phyloP scores from a whole-genome alignment of 2,888 invertebrate species.

The Chromoteleia sp. region DNA sequence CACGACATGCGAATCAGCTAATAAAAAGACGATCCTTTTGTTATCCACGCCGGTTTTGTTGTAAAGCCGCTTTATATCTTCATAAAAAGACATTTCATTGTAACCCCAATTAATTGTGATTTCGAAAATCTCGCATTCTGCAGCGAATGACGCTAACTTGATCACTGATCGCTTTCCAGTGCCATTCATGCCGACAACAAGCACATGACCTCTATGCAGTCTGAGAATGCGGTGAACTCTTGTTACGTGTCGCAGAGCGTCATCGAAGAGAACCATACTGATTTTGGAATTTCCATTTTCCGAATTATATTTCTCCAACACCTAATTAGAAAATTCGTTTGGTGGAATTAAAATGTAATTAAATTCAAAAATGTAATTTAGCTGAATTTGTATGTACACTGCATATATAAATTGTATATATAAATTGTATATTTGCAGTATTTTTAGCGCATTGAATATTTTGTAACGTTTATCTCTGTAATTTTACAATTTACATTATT shows the following conservation, averaged over 20 bases:
- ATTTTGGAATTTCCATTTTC: slow-evolving; percentile 86
- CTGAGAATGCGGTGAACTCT: slow-evolving; percentile 93
- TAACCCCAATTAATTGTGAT: slow-evolving; percentile 94
- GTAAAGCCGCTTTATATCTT: slow-evolving; percentile 94
- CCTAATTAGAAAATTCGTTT: slow-evolving; percentile 83
- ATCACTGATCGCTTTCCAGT: slow-evolving; percentile 95
- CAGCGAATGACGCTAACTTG: slow-evolving; percentile 92
- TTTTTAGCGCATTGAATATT: no score
- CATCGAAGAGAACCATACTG: slow-evolving; percentile 94
- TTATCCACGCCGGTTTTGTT: slow-evolving; percentile 91
- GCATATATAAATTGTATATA: no score
- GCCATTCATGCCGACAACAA: slow-evolving; percentile 96
- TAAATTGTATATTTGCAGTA: no score
- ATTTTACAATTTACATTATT: no score
- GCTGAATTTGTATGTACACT: no score
- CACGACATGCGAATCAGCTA: slow-evolving; percentile 92
- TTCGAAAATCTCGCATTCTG: slow-evolving; percentile 92
- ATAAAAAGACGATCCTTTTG: slow-evolving; percentile 92
- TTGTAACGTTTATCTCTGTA: no score
- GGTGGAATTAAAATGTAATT: not conserved
- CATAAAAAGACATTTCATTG: slow-evolving; percentile 92
- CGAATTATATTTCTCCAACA: slow-evolving; percentile 94
- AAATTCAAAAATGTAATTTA: no score
- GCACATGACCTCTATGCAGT: slow-evolving; percentile 93
- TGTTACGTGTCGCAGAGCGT: slow-evolving; percentile 95